A percentile compares a stretch with the other conserved stretches of the same genome.
Evolutionary conservation across 2,888 invertebrate species (phyloP).

Genomic region (Mechanitis mazaeus): DNA sequence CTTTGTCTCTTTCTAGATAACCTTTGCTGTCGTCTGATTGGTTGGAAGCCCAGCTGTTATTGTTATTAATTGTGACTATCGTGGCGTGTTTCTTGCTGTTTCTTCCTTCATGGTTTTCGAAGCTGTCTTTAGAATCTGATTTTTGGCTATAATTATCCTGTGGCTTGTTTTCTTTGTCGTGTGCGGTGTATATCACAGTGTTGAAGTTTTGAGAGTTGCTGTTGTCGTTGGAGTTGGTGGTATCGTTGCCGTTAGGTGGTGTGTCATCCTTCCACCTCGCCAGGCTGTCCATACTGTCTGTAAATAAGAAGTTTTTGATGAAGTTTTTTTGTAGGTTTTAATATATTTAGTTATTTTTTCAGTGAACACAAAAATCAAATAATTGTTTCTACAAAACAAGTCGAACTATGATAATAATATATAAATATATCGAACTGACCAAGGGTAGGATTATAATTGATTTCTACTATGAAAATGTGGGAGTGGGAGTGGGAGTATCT

Average conservation of each 20-base stretch:
- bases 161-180: slow-evolving; percentile 63
- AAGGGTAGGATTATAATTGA: too few relatives aligned
- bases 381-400: too few relatives aligned
- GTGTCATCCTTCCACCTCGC: slow-evolving; percentile 75
- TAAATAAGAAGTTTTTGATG: slow-evolving; percentile 7
- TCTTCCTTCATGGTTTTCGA: slow-evolving; percentile 52
- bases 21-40: slow-evolving; percentile 73
- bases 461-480: too few relatives aligned
- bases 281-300: slow-evolving; percentile 75
- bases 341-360: too few relatives aligned
- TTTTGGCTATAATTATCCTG: slow-evolving; percentile 45
- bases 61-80: slow-evolving; percentile 70
- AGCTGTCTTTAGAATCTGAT: slow-evolving; percentile 44
- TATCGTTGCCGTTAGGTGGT: slow-evolving; percentile 71
- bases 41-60: slow-evolving; percentile 70
- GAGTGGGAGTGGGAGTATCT: too few relatives aligned
- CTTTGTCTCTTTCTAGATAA: slow-evolving; percentile 67
- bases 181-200: slow-evolving; percentile 65
- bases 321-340: too few relatives aligned
- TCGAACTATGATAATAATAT: too few relatives aligned
- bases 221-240: slow-evolving; percentile 62
- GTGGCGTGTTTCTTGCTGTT: slow-evolving; percentile 66
- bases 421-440: too few relatives aligned
- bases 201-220: slow-evolving; percentile 60
- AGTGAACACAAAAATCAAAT: too few relatives aligned